A percentile compares a stretch with the other conserved stretches of the same genome.
phyloP scores from a whole-genome alignment of 2,113 vertebrate species.

The Albula goreensis region DNA sequence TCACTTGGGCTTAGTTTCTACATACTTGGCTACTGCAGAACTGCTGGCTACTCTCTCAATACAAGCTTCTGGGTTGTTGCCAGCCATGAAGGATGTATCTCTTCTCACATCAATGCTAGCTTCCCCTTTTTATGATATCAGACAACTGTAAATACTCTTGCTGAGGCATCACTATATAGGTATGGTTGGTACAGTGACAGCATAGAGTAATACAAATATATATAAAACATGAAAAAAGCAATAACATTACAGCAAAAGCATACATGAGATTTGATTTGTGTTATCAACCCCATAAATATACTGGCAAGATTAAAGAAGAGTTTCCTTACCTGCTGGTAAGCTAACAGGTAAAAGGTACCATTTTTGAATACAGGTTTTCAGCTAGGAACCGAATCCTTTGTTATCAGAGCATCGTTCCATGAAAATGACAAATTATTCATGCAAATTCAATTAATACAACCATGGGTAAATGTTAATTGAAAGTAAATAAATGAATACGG shows the following conservation, averaged over 20 bases:
- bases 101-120: too few relatives aligned
- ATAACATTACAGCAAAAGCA: neutral
- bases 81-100: too few relatives aligned
- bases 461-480: slow-evolving; percentile 1
- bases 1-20: too few relatives aligned
- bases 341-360: neutral
- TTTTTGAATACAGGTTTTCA: neutral
- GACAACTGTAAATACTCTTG: neutral
- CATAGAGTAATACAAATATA: neutral
- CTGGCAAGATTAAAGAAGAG: neutral
- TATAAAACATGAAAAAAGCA: neutral
- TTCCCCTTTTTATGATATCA: neutral
- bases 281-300: neutral
- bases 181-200: neutral
- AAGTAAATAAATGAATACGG: slow-evolving; percentile 20
- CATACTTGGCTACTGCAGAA: too few relatives aligned
- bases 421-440: slow-evolving; percentile 13
- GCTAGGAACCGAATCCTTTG: neutral
- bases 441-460: slow-evolving; percentile 3
- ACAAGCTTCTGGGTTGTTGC: too few relatives aligned
- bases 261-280: neutral
- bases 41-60: too few relatives aligned
- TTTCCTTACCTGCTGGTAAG: neutral
- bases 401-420: neutral
- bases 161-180: neutral